Evolutionary conservation across 64 coral and sea anemone species (phyloP).

Genomic region (Montipora cactus): DNA sequence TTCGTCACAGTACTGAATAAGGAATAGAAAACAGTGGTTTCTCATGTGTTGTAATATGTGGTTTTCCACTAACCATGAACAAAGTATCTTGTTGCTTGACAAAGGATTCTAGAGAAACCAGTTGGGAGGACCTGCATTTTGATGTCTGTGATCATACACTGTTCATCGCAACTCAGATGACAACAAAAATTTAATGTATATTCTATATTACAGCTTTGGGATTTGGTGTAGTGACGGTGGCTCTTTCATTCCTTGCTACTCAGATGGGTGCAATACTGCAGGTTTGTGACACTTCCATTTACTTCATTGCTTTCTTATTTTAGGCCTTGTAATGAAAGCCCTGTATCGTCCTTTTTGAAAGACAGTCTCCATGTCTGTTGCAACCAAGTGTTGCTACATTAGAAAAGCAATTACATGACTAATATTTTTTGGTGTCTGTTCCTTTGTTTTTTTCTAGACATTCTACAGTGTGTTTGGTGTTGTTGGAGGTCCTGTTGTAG

Average conservation of each 20-base stretch:
- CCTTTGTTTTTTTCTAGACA: constrained; percentile 54
- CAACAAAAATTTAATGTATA: not conserved
- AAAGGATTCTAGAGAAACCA: not conserved
- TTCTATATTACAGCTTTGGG: constrained; percentile 66
- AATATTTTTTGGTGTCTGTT: not conserved
- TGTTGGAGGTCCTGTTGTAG: constrained; percentile 91
- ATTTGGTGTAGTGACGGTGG: constrained; percentile 88
- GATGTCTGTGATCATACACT: too few relatives aligned
- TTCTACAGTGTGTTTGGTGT: constrained; percentile 98
- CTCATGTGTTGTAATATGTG: not conserved
- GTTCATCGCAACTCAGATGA: not conserved
- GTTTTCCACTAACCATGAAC: not conserved
- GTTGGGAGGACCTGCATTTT: too few relatives aligned
- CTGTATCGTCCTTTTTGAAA: too few relatives aligned
- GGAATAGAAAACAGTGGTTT: too few relatives aligned
- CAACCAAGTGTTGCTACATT: too few relatives aligned
- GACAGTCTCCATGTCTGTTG: too few relatives aligned
- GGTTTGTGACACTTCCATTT: constrained; percentile 20
- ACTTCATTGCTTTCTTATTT: too few relatives aligned
- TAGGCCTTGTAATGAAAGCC: too few relatives aligned
- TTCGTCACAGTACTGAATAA: too few relatives aligned
- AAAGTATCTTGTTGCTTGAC: not conserved
- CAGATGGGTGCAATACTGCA: constrained; percentile 86
- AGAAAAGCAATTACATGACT: too few relatives aligned
- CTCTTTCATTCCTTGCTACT: constrained; percentile 88